Base-by-base conservation (phyloP, 1,140 invertebrate genomes). In the Lordiphosa stackelbergi region DNA sequence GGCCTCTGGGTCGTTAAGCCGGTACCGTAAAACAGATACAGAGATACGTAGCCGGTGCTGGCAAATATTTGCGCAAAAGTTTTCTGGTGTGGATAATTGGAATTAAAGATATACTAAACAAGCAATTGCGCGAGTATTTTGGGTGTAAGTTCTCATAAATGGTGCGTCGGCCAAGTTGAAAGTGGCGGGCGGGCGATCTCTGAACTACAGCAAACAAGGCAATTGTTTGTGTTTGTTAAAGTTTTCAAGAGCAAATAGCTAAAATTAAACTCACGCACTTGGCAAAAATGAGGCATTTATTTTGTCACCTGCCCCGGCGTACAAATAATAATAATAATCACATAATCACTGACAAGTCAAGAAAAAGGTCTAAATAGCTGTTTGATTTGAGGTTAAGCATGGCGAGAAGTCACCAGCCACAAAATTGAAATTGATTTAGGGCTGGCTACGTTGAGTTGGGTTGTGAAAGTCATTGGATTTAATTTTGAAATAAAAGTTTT, bases 71-170 rank as follows among this genome's bases (percentile, higher is more conserved):
- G 31, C 37, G 37, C 11, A 53, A 43, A 65, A 54, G 43, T 54
- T 54, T 60, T 43, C 48, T 40, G 47, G 42, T 40, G 22, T 52
- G 53, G 72, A 83, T 81, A 81, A 81, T 81, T 81, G 75, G 68
- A 83, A 83, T 81, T 83, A 81, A 69, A 83, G 75, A 75, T 75
- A 72, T 75, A 71, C 58, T 72, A 65, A 48, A 42, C 54, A 71
- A 81, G 60, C 75, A 74, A 35, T 19, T 24, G 51, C 19, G 3
- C 38, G 40, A 59, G 28, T 22, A 47, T 41, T 51, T 63, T 19
- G 22, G n/a, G 22, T 24, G 34, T 48, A 22, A 53, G 48, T 61
- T 66, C 56, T 66, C 66, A 56, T 56, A 60, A 63, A 68, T 53
- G 40, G 49, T 35, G 37, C 46, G 73, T 53, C 69, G 70, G 53